Base-by-base conservation (phyloP, 2,113 vertebrate species). In the Lagenorhynchus albirostris region DNA sequence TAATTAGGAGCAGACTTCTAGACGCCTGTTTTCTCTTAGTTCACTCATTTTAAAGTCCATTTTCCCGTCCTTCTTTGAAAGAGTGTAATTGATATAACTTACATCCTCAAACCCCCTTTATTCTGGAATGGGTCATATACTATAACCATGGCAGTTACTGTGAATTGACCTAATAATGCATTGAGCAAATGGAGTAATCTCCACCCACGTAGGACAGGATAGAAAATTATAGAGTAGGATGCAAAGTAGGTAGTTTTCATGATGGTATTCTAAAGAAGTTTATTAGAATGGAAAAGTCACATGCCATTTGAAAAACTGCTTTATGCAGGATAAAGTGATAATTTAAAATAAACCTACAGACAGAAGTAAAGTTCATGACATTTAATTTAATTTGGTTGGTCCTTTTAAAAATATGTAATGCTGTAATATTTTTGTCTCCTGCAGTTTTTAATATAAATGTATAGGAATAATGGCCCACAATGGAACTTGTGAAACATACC, bases 311-410 rank as follows among this genome's bases (percentile, higher is more conserved):
- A 85, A 93, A 88, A 87, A 86, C 26, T 36, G 47, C 71, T 91
- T 94, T 44, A 81, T 58, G 71, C 33, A 60, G 71, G 65, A 96
- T 68, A 50, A 95, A 96, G 44, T 70, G 65, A 71, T 81, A 67
- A 70, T 67, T 92, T 89, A 86, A 96, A 95, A 96, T 85, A 96
- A 92, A 23, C n/a, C 38, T 26, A 70, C 6, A 76, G 89, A 93
- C 17, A 96, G 68, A 95, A 89, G 38, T 36, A 63, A 95, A 89
- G 38, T 36, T 81, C 36, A 89, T 62, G 50, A 20, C 53, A 85
- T 96, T 94, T 81, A 50, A 70, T 76, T 96, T 83, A 38, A 50
- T 81, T 85, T 96, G 50, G 23, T 60, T 80, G 9, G 15, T 65
- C 81, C 38, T 88, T 79, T 87, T n/a, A 74, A 85, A 96, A 84